Base-by-base conservation (phyloP, 2,113 vertebrate species). In the Scartelaos histophorus region DNA sequence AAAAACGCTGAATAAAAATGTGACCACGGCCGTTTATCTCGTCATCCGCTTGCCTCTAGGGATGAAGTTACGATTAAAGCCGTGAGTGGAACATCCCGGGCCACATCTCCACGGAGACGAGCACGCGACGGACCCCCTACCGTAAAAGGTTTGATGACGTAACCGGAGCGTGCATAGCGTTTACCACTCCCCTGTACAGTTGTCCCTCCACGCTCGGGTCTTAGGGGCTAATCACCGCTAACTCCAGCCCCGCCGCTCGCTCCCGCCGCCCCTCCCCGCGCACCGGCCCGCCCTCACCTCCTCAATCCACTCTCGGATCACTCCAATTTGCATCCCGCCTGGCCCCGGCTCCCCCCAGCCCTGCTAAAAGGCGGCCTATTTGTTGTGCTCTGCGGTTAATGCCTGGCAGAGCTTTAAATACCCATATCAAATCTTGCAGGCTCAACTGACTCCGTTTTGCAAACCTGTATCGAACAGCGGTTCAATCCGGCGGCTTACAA, bases 401-500 rank as follows among this genome's bases (percentile, higher is more conserved):
- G 91, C 93, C 84, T 78, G 71, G 15, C 92, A 94, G 93, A 94
- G 93, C 93, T 94, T 94, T 94, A 94, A 94, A 94, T 94, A 94
- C 93, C 93, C 92, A 91, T 93, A 93, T 93, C 93, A 94, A 93
- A 94, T 94, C 93, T 94, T 92, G 86, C 88, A 81, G 91, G 92
- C 93, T 93, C 92, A 93, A 94, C 93, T 93, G 93, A 94, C 93
- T 94, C 93, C 91, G 92, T 94, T 94, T 94, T 93, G 92, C 92
- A 94, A 94, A 94, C 93, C 91, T 93, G 93, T 93, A 94, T 94
- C 88, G 93, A 94, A 93, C 93, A 93, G 91, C 82, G 91, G 93
- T 93, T 94, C 93, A 94, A 94, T 93, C 93, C 91, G 80, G 82
- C 92, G 94, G 93, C 93, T 94, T 93, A 94, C 92, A 93, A 92